These are phyloP conservation scores for Apodemus agrarius DNA, from an alignment of 2,797 vertebrate genomes.

Conservation along the genomic window DNA sequence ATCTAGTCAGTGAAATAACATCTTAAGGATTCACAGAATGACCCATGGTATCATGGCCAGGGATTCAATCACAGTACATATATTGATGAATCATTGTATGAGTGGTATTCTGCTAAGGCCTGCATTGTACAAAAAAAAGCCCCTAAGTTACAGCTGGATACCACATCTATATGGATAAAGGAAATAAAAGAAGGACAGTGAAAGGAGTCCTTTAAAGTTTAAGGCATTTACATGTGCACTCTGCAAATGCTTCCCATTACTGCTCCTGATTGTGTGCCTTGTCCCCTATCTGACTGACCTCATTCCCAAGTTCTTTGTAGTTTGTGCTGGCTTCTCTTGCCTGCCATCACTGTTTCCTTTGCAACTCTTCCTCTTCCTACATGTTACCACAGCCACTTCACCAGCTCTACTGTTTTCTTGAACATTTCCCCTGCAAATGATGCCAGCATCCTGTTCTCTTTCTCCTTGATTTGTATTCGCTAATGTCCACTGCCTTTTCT, in stretches of 20 bases:
- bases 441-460: not conserved
- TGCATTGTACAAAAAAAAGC: not conserved
- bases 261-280: not conserved
- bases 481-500: no score
- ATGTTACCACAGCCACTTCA: not conserved
- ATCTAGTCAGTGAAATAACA: not conserved
- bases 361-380: not conserved
- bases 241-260: not conserved
- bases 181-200: not conserved
- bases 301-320: not conserved
- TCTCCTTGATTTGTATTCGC: no score
- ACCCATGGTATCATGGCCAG: rapidly evolving
- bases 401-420: not conserved
- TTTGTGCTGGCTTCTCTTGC: not conserved
- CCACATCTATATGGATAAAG: not conserved
- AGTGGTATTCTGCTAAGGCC: not conserved
- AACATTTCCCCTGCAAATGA: not conserved
- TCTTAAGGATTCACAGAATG: not conserved
- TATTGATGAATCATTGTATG: rapidly evolving
- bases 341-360: not conserved
- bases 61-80: rapidly evolving
- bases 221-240: not conserved
- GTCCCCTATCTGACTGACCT: not conserved
- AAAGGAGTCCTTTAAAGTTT: not conserved
- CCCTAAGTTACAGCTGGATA: not conserved